Evolutionary conservation across 2,888 invertebrate species (phyloP), one percentile per base, ranked within the genome.

Genomic region (Limenitis camilla): DNA sequence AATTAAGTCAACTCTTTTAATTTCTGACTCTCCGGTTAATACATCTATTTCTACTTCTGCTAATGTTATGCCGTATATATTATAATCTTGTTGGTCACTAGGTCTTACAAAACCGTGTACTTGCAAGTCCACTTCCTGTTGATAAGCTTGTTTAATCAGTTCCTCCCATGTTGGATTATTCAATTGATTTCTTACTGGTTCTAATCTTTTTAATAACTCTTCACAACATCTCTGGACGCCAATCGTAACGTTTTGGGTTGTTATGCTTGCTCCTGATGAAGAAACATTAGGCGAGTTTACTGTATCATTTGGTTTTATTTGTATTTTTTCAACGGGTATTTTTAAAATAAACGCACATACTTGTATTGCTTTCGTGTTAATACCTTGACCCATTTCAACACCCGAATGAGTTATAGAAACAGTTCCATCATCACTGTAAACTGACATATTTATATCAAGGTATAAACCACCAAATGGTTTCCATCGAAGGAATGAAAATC

Each of bases 331-430:
- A 39, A 93, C 59, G 2, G 91, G 83, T 51, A 94, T 90, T 2
- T 91, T 91, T 1, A 94, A 77, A 5, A 89, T 89, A 63, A 91
- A 89, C 0, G 93, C 93, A 2, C 77, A 72, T 1, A 91, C 90
- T 82, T 93, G 92, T 7, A 90, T 89, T 0, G 91, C 89, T 89
- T 91, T 81, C 2, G 94, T 94, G 58, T 94, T 81, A 43, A 94
- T 88, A 6, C 95, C 96, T 81, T 96, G 96, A 0, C 96, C 96
- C 68, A 92, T 90, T 81, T 94, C 94, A 32, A 92, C 82, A 1
- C 93, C 93, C 27, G 92, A 92, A 61, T 94, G 94, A 0, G 89
- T 80, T 5, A 96, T 79, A 0, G 91, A 86, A 1, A 96, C 92
- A 0, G 91, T 90, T 0, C 91, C 94, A 69, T 94, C 93, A 5